Evolutionary conservation across 2,888 invertebrate species (phyloP).

Genomic region (Tetrapedia diversipes): DNA sequence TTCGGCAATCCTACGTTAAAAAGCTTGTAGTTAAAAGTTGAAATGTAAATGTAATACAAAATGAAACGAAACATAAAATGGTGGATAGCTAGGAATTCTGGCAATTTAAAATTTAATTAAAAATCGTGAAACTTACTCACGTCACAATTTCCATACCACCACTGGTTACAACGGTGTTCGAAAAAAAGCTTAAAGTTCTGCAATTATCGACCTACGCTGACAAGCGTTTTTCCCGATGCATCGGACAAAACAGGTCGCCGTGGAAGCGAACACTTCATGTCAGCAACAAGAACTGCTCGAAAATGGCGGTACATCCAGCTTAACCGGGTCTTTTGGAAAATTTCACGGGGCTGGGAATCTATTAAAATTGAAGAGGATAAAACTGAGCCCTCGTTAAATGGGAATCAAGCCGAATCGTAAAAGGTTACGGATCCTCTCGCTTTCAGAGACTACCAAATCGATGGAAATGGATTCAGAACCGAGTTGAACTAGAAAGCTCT

Average conservation of each 20-base stretch:
- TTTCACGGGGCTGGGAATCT: slow-evolving; percentile 31
- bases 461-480: not conserved
- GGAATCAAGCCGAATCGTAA: not conserved
- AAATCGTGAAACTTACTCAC: too few relatives aligned
- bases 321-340: slow-evolving; percentile 4
- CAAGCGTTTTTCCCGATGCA: not conserved
- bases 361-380: slow-evolving; percentile 45
- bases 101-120: not conserved
- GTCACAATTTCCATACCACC: not conserved
- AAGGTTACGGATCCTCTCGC: slow-evolving; percentile 2
- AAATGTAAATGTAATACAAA: too few relatives aligned
- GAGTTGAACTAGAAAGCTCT: not conserved
- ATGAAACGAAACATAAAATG: too few relatives aligned
- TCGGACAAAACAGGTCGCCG: not conserved
- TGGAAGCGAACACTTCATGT: not conserved
- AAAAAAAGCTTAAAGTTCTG: not conserved
- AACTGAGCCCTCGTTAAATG: slow-evolving; percentile 17
- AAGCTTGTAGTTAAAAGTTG: too few relatives aligned
- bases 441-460: not conserved
- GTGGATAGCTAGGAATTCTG: not conserved
- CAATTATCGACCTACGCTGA: not conserved
- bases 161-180: not conserved
- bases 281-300: not conserved
- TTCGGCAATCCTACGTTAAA: too few relatives aligned
- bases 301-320: not conserved